Evolutionary conservation across 2,113 vertebrate genomes (phyloP).

Genomic region (Tyrannus savana): DNA sequence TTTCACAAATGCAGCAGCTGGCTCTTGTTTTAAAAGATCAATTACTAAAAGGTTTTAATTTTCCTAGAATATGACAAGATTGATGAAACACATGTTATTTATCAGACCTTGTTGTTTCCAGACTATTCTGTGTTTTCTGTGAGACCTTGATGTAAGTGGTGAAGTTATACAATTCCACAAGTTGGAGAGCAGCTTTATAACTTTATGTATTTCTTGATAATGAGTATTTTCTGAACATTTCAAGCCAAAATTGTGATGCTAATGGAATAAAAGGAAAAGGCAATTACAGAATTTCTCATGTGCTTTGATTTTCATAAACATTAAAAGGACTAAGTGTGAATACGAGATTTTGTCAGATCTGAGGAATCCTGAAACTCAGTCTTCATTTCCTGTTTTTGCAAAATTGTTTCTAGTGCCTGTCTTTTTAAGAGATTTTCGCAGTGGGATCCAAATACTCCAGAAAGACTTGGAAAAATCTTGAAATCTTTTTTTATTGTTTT

Average conservation of each 20-base stretch:
- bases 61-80: neutral
- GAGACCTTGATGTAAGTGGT: neutral
- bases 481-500: neutral
- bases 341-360: neutral
- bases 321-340: neutral
- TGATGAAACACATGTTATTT: accelerated
- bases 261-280: neutral
- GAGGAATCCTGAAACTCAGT: neutral
- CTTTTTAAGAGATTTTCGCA: neutral
- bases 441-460: neutral
- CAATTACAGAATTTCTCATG: neutral
- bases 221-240: neutral
- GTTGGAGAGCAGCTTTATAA: neutral
- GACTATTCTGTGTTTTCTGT: neutral
- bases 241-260: neutral
- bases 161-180: neutral
- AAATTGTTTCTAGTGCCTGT: neutral
- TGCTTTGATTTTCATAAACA: neutral
- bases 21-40: neutral
- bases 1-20: neutral
- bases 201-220: neutral
- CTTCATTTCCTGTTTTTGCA: neutral
- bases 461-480: neutral
- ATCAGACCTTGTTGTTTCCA: neutral
- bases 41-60: neutral